Conservation (phyloP, 2,888 invertebrate species). For the Hydrotaea diabolus region DNA sequence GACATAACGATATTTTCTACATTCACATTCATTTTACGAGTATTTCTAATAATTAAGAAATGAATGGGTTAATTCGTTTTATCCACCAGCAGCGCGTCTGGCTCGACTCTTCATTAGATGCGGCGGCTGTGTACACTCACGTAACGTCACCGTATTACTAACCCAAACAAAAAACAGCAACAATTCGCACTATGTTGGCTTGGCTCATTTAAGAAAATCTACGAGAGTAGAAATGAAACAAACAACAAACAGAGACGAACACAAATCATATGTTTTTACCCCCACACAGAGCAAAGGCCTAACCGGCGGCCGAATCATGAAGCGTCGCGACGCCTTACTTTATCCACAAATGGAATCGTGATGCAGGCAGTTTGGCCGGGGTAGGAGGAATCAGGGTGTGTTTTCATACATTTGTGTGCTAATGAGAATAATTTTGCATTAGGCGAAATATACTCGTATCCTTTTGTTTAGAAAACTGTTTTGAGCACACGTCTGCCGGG, state of each 20-base stretch:
- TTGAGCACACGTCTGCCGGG: too few species aligned
- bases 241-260: not conserved
- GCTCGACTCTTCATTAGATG: not conserved
- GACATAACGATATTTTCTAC: not conserved
- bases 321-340: too few species aligned
- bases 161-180: not conserved
- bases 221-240: not conserved
- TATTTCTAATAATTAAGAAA: not conserved
- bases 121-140: constrained; percentile 3
- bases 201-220: not conserved
- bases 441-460: not conserved
- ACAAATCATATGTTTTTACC: constrained; percentile 15
- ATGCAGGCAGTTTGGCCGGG: not conserved
- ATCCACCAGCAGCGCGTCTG: not conserved
- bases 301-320: too few species aligned
- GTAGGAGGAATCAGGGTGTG: constrained; percentile 17
- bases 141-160: not conserved
- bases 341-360: not conserved
- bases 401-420: constrained; percentile 15
- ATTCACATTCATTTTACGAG: not conserved
- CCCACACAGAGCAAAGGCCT: not conserved
- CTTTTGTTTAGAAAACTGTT: not conserved
- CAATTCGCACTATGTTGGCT: not conserved
- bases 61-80: not conserved
- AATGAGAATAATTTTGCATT: not conserved